Conservation (phyloP, 2,113 vertebrate genomes). For the Menidia beryllina region DNA sequence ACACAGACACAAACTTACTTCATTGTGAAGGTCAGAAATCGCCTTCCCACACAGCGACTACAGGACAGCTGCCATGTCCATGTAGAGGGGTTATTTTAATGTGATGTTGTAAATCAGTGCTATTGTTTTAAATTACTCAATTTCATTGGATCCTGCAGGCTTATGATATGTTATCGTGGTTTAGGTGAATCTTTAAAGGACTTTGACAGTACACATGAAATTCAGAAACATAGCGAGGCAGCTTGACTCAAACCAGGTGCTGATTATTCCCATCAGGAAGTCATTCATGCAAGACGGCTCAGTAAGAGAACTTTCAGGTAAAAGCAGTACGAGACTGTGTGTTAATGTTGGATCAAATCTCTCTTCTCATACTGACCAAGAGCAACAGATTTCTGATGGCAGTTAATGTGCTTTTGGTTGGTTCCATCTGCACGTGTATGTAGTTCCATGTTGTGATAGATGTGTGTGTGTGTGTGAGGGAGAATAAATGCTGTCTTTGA, state of each 20-base stretch:
- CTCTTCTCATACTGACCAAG: constrained; percentile 27
- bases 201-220: constrained; percentile 1
- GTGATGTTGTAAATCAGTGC: background rate
- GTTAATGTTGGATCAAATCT: constrained; percentile 46
- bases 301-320: constrained; percentile 4
- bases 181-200: background rate
- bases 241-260: constrained; percentile 4
- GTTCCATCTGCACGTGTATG: constrained; percentile 4
- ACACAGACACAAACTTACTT: constrained; percentile 5
- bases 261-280: background rate
- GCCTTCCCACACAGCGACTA: background rate
- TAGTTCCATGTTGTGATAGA: constrained; percentile 18
- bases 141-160: background rate
- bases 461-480: constrained; percentile 10
- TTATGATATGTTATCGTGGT: background rate
- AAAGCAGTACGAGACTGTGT: constrained; percentile 5
- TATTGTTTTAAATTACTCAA: background rate
- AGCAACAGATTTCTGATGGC: constrained; percentile 22
- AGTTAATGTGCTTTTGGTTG: constrained; percentile 28
- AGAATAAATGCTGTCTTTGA: constrained; percentile 32
- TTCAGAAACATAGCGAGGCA: background rate
- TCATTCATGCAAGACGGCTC: constrained; percentile 1
- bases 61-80: constrained; percentile 9
- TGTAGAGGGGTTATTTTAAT: background rate
- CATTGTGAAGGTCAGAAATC: background rate